Evolutionary conservation across 2,888 invertebrate genomes (phyloP).

Genomic region (Pseudeuparius sepicola): DNA sequence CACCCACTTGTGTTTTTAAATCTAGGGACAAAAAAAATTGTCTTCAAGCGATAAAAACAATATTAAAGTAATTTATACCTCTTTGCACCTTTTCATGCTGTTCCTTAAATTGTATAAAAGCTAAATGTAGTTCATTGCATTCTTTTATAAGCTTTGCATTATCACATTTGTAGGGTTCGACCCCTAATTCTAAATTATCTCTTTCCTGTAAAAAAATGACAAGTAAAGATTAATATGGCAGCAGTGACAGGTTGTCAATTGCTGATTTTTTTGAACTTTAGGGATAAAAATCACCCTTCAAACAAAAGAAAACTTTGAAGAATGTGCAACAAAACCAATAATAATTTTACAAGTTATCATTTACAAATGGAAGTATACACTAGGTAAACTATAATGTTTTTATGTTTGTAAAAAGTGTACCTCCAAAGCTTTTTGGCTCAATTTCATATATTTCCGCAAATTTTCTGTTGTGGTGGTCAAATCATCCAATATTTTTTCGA

Average conservation of each 20-base stretch:
- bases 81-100: constrained; percentile 48
- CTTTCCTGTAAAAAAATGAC: constrained; percentile 48
- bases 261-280: too few species aligned
- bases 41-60: too few species aligned
- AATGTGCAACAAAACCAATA: too few species aligned
- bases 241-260: too few species aligned
- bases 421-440: constrained; percentile 58
- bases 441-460: constrained; percentile 70
- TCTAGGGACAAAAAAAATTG: constrained; percentile 38
- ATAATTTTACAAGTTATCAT: too few species aligned
- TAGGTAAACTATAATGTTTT: constrained; percentile 8
- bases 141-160: constrained; percentile 66
- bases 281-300: too few species aligned
- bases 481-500: constrained; percentile 72
- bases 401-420: too few species aligned
- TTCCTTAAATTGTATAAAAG: constrained; percentile 56
- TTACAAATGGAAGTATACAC: too few species aligned
- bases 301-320: too few species aligned
- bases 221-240: not conserved
- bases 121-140: constrained; percentile 61
- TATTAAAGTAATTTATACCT: constrained; percentile 40
- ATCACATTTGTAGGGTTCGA: constrained; percentile 73
- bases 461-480: constrained; percentile 81
- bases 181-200: constrained; percentile 56
- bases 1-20: constrained; percentile 41